phyloP scores from a whole-genome alignment of 2,888 invertebrate species.

The Calliphora vomitoria region DNA sequence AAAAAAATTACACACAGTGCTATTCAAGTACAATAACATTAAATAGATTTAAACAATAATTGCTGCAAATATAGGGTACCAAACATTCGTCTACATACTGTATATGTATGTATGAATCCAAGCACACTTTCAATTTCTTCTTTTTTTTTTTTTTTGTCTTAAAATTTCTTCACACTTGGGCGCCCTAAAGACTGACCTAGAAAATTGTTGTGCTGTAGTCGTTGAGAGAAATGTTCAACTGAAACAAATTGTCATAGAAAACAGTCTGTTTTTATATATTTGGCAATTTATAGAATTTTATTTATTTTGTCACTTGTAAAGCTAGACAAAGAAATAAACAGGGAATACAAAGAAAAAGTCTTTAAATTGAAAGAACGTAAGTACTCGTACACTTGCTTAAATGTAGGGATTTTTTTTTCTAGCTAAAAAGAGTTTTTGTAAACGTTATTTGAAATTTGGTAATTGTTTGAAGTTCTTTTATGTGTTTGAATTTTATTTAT shows the following conservation, averaged over 20 bases:
- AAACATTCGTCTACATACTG: background rate
- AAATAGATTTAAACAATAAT: too few species aligned
- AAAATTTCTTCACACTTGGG: constrained; percentile 62
- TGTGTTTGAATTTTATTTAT: constrained; percentile 40
- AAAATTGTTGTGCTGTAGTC: constrained; percentile 16
- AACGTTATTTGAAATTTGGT: constrained; percentile 24
- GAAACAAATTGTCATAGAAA: constrained; percentile 43
- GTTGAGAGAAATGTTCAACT: constrained; percentile 23
- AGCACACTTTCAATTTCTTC: background rate
- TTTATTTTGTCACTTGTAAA: constrained; percentile 52
- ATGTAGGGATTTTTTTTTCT: background rate
- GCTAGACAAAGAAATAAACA: constrained; percentile 31
- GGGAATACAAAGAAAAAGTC: background rate
- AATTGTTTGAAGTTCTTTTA: constrained; percentile 45
- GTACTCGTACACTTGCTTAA: background rate
- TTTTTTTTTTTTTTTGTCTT: constrained; percentile 18
- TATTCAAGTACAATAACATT: too few species aligned
- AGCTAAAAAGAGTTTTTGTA: background rate
- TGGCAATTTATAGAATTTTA: constrained; percentile 54
- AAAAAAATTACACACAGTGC: too few species aligned
- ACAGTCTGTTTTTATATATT: constrained; percentile 35
- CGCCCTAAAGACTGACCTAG: constrained; percentile 68
- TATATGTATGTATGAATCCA: background rate
- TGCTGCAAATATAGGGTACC: background rate
- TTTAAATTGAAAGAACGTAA: constrained; percentile 37